Evolutionary conservation across 2,888 invertebrate species (phyloP).

Genomic region (Eupeodes luniger): DNA sequence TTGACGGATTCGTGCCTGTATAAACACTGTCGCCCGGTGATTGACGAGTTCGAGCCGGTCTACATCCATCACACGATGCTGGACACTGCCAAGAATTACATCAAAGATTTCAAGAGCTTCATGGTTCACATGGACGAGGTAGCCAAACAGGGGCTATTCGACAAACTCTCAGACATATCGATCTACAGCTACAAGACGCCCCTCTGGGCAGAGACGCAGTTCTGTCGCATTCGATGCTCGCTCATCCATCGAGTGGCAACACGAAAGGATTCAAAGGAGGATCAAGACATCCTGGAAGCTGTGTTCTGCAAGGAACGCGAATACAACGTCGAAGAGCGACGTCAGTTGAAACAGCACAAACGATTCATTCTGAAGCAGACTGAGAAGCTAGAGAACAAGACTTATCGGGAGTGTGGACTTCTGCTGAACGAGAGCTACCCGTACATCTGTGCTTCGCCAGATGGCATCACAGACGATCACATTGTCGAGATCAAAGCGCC

Average conservation of each 20-base stretch:
- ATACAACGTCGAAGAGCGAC: slow-evolving; percentile 79
- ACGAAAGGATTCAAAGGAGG: slow-evolving; percentile 80
- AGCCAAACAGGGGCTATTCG: slow-evolving; percentile 81
- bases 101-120: slow-evolving; percentile 80
- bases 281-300: slow-evolving; percentile 81
- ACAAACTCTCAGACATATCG: slow-evolving; percentile 80
- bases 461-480: slow-evolving; percentile 83
- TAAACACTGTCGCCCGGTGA: slow-evolving; percentile 81
- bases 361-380: slow-evolving; percentile 83
- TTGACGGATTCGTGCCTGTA: slow-evolving; percentile 81
- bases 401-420: slow-evolving; percentile 82
- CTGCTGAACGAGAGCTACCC: slow-evolving; percentile 82
- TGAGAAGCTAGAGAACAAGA: slow-evolving; percentile 83
- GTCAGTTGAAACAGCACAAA: slow-evolving; percentile 83
- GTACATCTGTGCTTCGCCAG: slow-evolving; percentile 82
- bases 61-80: slow-evolving; percentile 82
- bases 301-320: slow-evolving; percentile 83
- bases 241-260: slow-evolving; percentile 82
- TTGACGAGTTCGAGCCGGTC: slow-evolving; percentile 82
- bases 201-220: slow-evolving; percentile 82
- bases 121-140: slow-evolving; percentile 82
- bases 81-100: slow-evolving; percentile 80
- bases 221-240: slow-evolving; percentile 83
- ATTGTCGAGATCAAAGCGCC: slow-evolving; percentile 84
- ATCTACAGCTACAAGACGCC: slow-evolving; percentile 81